These are phyloP conservation scores for Calcarius lapponicus DNA, from an alignment of 2,797 vertebrate genomes.

Conservation along the genomic window DNA sequence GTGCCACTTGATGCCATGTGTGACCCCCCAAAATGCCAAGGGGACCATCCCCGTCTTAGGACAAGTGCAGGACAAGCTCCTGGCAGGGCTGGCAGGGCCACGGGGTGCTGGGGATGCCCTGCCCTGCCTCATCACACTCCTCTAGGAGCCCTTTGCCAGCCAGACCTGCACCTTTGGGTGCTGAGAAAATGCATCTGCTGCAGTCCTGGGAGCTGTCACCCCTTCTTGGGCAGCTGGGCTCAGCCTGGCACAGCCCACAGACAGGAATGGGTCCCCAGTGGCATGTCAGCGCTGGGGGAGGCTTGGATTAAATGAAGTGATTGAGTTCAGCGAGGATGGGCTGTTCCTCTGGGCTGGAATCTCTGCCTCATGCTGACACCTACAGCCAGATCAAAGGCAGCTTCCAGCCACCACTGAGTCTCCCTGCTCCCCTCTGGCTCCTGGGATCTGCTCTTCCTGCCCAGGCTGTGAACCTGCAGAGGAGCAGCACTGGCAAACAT, in stretches of 20 bases:
- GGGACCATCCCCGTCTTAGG: neutral
- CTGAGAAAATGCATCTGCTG: neutral
- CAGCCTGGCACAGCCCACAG: neutral
- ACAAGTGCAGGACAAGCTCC: neutral
- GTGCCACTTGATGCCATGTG: too few species aligned
- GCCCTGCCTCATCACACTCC: neutral
- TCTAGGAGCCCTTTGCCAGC: neutral
- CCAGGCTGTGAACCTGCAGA: neutral
- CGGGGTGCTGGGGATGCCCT: neutral
- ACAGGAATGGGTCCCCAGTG: neutral
- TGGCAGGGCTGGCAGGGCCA: neutral
- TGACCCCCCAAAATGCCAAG: too few species aligned
- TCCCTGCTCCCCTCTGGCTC: neutral
- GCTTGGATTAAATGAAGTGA: neutral
- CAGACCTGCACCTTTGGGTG: neutral
- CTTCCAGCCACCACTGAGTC: neutral
- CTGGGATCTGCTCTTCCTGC: neutral
- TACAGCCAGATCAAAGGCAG: constrained; percentile 20
- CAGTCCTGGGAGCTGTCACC: neutral
- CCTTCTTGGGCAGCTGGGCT: neutral
- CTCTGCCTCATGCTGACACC: constrained; percentile 16
- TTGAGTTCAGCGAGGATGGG: neutral
- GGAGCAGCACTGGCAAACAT: neutral
- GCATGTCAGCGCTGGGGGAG: too few species aligned
- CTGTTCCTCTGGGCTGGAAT: constrained; percentile 3